Conservation (phyloP, 2,113 vertebrate genomes). For the Oryzias woworae region DNA sequence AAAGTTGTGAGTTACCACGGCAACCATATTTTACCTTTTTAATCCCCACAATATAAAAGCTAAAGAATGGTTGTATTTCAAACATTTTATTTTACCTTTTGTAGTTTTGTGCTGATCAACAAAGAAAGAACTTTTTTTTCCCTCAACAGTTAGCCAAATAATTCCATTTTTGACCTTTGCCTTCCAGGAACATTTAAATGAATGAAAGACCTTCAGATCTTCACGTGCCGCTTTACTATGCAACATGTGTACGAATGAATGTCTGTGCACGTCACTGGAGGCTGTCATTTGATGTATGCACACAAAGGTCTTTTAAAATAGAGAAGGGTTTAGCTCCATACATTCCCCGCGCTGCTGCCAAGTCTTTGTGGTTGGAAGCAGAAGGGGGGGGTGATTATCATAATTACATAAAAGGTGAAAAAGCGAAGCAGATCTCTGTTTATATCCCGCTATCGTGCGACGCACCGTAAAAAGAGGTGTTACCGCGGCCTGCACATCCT, state of each 20-base stretch:
- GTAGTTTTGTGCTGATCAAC: no score
- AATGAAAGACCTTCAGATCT: slow-evolving; percentile 4
- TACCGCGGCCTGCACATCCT: background rate
- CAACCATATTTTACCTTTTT: no score
- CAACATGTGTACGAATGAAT: background rate
- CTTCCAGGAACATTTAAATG: background rate
- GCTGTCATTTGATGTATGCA: slow-evolving; percentile 39
- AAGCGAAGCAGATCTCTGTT: background rate
- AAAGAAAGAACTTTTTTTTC: no score
- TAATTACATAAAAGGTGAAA: background rate
- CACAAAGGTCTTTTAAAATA: slow-evolving; percentile 65
- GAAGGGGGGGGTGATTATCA: background rate
- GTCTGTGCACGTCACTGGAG: slow-evolving; percentile 7
- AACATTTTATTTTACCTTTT: no score
- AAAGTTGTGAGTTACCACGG: no score
- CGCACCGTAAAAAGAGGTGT: slow-evolving; percentile 19
- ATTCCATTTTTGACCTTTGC: no score
- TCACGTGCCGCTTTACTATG: background rate
- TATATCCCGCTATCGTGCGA: no score
- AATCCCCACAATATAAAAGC: no score
- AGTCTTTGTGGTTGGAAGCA: background rate
- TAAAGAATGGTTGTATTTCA: no score
- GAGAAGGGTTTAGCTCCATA: slow-evolving; percentile 33
- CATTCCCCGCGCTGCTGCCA: slow-evolving; percentile 29
- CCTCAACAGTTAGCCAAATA: no score